phyloP scores from a whole-genome alignment of 2,797 vertebrate species.

The Craterocephalus amniculus region DNA sequence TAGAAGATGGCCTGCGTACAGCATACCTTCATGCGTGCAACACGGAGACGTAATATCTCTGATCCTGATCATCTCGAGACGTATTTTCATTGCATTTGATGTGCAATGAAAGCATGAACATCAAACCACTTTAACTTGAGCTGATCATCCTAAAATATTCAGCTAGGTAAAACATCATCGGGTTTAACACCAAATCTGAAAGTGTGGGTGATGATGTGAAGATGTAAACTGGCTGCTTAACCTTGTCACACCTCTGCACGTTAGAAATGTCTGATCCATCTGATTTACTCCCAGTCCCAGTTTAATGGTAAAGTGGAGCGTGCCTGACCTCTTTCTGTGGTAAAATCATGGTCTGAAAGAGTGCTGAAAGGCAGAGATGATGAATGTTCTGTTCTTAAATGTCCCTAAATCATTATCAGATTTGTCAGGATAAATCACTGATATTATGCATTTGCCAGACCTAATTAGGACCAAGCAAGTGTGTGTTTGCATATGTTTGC shows the following conservation, averaged over 20 bases:
- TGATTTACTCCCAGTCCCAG: neutral
- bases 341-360: slow-evolving; percentile 3
- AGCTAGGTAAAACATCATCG: neutral
- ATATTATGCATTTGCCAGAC: slow-evolving; percentile 25
- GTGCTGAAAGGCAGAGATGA: slow-evolving; percentile 9
- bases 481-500: slow-evolving; percentile 3
- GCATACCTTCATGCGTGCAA: too few species aligned
- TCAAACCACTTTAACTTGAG: neutral
- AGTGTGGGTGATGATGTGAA: neutral
- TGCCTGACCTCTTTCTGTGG: neutral
- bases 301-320: neutral
- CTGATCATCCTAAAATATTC: neutral
- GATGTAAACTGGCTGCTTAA: neutral
- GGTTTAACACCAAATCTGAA: neutral
- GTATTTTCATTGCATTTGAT: neutral
- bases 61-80: neutral
- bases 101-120: neutral
- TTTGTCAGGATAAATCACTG: slow-evolving; percentile 31
- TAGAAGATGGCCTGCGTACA: too few species aligned
- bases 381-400: slow-evolving; percentile 26
- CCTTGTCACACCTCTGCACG: neutral
- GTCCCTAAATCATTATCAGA: slow-evolving; percentile 35
- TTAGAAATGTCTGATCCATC: neutral
- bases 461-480: slow-evolving; percentile 21
- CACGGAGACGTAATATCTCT: too few species aligned